Evolutionary conservation across 1,140 invertebrate genomes (phyloP).

Genomic region (Antheraea mylitta): DNA sequence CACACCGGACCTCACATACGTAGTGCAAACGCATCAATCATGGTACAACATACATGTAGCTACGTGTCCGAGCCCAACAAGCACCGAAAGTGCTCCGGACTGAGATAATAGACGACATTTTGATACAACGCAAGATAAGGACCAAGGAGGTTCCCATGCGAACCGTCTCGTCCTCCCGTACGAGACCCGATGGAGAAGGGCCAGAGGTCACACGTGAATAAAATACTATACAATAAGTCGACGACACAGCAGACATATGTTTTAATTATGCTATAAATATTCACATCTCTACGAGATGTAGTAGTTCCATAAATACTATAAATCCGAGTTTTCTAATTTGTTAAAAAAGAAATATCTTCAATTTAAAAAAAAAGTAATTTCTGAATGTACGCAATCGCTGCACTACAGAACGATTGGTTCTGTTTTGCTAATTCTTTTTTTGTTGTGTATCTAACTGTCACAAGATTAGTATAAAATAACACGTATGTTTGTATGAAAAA

Average conservation of each 20-base stretch:
- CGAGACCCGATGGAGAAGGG: slow-evolving; percentile 29
- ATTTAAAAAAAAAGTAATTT: too few relatives aligned
- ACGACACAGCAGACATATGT: background rate
- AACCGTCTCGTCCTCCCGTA: slow-evolving; percentile 42
- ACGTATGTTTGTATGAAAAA: too few relatives aligned
- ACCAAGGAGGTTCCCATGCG: slow-evolving; percentile 62
- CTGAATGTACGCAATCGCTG: too few relatives aligned
- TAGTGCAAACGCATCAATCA: slow-evolving; percentile 62
- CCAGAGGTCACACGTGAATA: slow-evolving; percentile 56
- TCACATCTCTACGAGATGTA: background rate
- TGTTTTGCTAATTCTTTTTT: too few relatives aligned
- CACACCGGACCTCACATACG: slow-evolving; percentile 55
- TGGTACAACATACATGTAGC: slow-evolving; percentile 58
- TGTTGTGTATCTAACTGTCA: too few relatives aligned
- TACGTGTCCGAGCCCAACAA: slow-evolving; percentile 54
- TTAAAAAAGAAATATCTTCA: background rate
- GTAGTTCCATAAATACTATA: background rate
- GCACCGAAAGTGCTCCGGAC: slow-evolving; percentile 60
- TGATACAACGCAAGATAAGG: slow-evolving; percentile 73
- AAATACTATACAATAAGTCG: slow-evolving; percentile 29
- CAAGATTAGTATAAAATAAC: too few relatives aligned
- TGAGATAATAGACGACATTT: slow-evolving; percentile 73
- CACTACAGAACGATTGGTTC: too few relatives aligned
- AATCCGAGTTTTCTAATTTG: background rate
- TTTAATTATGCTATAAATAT: background rate